Conservation (phyloP, 2,888 invertebrate species). For the Sphinx pinastri region DNA sequence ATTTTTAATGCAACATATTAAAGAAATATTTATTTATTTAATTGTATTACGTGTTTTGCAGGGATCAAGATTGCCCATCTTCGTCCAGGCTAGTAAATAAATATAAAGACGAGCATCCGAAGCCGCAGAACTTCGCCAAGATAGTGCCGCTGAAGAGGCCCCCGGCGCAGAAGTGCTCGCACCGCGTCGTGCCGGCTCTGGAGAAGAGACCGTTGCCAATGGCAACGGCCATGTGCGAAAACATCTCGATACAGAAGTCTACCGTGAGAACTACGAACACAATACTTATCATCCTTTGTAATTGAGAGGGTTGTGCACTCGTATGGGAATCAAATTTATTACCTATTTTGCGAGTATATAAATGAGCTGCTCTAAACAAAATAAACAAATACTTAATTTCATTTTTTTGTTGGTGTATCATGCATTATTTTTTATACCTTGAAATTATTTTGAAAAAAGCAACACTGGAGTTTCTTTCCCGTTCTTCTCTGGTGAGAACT, state of each 20-base stretch:
- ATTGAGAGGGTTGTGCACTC: not conserved
- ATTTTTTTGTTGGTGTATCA: too few relatives aligned
- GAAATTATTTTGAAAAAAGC: too few relatives aligned
- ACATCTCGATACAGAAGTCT: constrained; percentile 10
- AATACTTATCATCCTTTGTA: not conserved
- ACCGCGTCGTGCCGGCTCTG: not conserved
- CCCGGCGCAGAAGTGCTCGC: constrained; percentile 29
- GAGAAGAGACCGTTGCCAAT: constrained; percentile 32
- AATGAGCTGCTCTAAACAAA: not conserved
- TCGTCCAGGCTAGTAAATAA: not conserved
- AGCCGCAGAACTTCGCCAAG: not conserved
- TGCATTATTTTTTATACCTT: too few relatives aligned
- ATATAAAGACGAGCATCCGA: not conserved
- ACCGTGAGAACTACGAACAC: not conserved
- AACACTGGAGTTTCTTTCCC: too few relatives aligned
- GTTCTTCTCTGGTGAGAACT: too few relatives aligned
- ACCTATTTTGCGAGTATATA: not conserved
- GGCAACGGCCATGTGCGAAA: constrained; percentile 17
- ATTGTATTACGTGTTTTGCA: not conserved
- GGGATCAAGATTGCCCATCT: not conserved
- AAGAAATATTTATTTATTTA: too few relatives aligned
- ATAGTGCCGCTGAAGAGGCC: constrained; percentile 29
- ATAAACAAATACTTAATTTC: too few relatives aligned
- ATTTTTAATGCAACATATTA: too few relatives aligned
- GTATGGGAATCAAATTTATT: too few relatives aligned